Evolutionary conservation across 2,113 vertebrate genomes (phyloP), one percentile per base, ranked within the genome.

Genomic region (Lepisosteus oculatus): DNA sequence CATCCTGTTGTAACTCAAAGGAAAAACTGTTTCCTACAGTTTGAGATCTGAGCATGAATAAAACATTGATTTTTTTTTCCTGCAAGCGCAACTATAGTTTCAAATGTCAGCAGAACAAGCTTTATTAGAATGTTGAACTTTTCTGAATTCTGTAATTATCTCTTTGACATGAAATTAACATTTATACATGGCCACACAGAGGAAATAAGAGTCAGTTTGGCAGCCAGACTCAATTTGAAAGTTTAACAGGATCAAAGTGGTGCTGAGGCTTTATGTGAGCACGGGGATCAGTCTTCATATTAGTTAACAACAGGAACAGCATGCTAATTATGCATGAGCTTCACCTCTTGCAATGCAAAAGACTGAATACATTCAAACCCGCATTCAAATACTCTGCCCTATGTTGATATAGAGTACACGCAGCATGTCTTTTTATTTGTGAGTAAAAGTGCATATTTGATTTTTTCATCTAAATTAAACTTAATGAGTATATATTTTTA

Each of bases 31-130:
- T 51, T 51, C 47, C 8, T 73, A 67, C 43, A 73, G 61, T 41
- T 29, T 47, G 13, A 11, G 55, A 43, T 69, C 56, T 65, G 17
- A 11, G 13, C 14, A 72, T 75, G 73, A 75, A 75, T 75, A 75
- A 75, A 75, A 75, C 68, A 75, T 75, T 13, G 2, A 44, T 69
- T 74, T 70, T 65, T 47, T 68, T 67, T 70, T 13, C 43, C 54
- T 61, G 43, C 15, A n/a, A 57, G 15, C 42, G 72, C 55, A 45
- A 66, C 54, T 61, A 15, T 9, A 47, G 68, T 45, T 65, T 65
- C 17, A 75, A 75, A 70, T 66, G 68, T 69, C 67, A 74, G 43
- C 68, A 47, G 67, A 70, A 65, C 9, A 11, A 65, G 61, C 43
- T 42, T 65, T 59, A 51, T 12, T 59, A 59, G 62, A 61, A 61